A percentile compares a stretch with the other conserved stretches of the same genome.
Evolutionary conservation across 2,888 invertebrate species (phyloP).

Genomic region (Cephus runcator): DNA sequence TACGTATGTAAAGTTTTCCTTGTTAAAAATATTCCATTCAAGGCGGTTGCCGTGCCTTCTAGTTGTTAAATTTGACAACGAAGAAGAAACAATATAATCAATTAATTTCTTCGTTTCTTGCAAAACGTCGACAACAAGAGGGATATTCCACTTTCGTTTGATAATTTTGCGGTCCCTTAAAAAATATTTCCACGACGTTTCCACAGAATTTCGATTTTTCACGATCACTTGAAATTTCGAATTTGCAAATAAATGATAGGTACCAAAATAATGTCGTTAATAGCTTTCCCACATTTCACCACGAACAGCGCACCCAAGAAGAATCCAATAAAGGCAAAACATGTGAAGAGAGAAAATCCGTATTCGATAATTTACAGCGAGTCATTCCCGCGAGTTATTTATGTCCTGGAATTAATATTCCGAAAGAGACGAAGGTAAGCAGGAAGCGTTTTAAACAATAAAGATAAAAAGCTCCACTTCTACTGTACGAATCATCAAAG

Average conservation of each 20-base stretch:
- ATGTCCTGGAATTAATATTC: neutral
- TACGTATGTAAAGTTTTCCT: neutral
- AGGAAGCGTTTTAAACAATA: neutral
- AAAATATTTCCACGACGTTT: neutral
- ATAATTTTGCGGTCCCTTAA: neutral
- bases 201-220: neutral
- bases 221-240: too few relatives aligned
- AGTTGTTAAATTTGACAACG: neutral
- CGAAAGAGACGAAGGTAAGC: neutral
- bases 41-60: neutral
- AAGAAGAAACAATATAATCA: neutral
- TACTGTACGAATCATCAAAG: neutral
- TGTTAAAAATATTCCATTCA: neutral
- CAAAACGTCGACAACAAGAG: neutral
- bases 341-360: neutral
- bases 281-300: neutral
- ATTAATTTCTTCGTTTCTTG: neutral
- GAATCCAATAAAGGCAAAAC: neutral
- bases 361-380: neutral
- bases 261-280: too few relatives aligned
- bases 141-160: neutral
- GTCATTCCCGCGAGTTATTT: neutral
- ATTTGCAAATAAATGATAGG: too few relatives aligned
- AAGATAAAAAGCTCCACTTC: neutral
- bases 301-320: neutral